These are phyloP conservation scores for Magallana angulata DNA, from an alignment of 1,140 invertebrate genomes.

Conservation along the genomic window DNA sequence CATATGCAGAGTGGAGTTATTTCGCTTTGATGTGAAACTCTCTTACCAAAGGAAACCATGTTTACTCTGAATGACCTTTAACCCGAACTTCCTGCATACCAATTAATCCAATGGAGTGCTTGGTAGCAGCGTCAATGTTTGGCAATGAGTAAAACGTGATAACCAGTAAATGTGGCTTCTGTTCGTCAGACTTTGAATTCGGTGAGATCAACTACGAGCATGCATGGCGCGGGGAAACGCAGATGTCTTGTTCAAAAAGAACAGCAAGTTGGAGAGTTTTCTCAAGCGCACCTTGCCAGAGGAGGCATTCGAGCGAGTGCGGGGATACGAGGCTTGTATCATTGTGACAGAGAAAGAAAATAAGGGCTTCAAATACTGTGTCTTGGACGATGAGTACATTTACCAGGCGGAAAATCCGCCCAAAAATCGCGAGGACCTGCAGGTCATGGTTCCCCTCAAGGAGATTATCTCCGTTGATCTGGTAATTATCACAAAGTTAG, in stretches of 20 bases:
- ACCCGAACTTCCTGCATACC: conserved; percentile 55
- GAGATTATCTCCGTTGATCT: conserved; percentile 75
- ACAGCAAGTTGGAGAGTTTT: conserved; percentile 77
- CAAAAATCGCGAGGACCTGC: conserved; percentile 67
- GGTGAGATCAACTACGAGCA: conserved; percentile 36
- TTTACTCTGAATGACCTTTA: conserved; percentile 40
- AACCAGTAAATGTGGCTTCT: background rate
- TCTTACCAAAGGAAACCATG: background rate
- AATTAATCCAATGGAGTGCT: conserved; percentile 60
- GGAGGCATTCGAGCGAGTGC: conserved; percentile 75
- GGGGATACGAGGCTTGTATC: conserved; percentile 78
- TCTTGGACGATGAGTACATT: conserved; percentile 76
- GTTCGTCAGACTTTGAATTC: background rate
- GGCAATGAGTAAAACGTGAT: conserved; percentile 19
- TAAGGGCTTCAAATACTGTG: conserved; percentile 76
- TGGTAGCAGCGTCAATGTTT: conserved; percentile 59
- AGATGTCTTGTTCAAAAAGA: conserved; percentile 68
- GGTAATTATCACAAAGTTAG: conserved; percentile 64
- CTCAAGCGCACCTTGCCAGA: conserved; percentile 73
- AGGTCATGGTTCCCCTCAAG: conserved; percentile 70
- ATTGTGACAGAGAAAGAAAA: conserved; percentile 77
- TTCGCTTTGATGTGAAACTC: background rate
- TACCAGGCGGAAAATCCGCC: conserved; percentile 78
- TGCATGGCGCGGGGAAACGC: conserved; percentile 56
- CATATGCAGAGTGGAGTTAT: background rate